Evolutionary conservation across 2,888 invertebrate species (phyloP).

Genomic region (Steinernema hermaphroditum): DNA sequence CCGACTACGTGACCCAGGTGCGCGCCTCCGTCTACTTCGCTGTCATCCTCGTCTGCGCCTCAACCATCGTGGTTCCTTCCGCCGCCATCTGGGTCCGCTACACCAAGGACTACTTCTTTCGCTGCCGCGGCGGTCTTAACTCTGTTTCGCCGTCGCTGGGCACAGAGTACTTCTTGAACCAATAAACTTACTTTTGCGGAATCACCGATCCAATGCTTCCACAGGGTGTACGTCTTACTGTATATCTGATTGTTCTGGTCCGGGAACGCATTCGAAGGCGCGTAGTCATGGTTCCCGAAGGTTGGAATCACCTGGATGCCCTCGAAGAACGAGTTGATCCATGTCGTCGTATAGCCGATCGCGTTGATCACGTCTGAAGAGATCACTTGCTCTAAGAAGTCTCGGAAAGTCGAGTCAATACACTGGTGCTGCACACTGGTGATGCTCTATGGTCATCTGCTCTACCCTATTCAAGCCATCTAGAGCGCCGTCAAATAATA

Average conservation of each 20-base stretch:
- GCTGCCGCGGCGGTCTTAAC: neutral
- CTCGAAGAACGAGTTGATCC: slow-evolving; percentile 43
- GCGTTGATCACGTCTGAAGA: slow-evolving; percentile 48
- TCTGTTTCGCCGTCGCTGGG: slow-evolving; percentile 22
- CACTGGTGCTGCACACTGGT: too few species aligned
- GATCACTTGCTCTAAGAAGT: neutral
- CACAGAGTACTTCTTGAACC: neutral
- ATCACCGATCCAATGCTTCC: slow-evolving; percentile 52
- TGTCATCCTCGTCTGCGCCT: too few species aligned
- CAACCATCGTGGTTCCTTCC: too few species aligned
- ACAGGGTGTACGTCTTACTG: slow-evolving; percentile 45
- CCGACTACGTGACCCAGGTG: neutral
- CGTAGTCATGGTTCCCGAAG: slow-evolving; percentile 63
- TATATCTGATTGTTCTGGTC: slow-evolving; percentile 47
- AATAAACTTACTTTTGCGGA: slow-evolving; percentile 44
- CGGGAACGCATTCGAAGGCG: slow-evolving; percentile 55
- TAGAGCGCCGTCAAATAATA: too few species aligned
- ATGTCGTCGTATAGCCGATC: slow-evolving; percentile 39
- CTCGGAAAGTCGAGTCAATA: too few species aligned
- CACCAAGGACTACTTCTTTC: too few species aligned
- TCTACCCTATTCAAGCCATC: too few species aligned
- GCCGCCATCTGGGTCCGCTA: too few species aligned
- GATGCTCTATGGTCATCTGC: too few species aligned
- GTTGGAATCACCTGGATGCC: slow-evolving; percentile 53
- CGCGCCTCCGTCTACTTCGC: neutral